phyloP scores from a whole-genome alignment of 2,797 vertebrate genomes.

The Carduelis carduelis region DNA sequence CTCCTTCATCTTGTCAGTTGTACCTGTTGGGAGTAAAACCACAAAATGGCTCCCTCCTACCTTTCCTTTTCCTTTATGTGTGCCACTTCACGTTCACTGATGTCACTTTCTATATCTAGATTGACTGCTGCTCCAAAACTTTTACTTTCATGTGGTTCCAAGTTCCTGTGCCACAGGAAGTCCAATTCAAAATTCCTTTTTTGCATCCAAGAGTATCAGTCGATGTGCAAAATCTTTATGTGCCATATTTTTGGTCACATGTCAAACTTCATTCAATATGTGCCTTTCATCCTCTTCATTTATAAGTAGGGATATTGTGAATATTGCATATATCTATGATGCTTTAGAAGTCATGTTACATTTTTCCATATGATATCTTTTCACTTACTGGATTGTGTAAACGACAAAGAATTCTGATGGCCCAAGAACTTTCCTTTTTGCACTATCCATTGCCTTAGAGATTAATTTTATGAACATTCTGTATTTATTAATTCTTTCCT shows the following conservation, averaged over 20 bases:
- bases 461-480: not conserved
- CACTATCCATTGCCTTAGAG: not conserved
- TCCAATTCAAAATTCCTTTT: conserved; percentile 4
- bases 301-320: conserved; percentile 28
- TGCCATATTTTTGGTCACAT: not conserved
- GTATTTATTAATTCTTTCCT: conserved; percentile 63
- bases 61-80: conserved; percentile 28
- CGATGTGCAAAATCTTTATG: not conserved
- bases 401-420: not conserved
- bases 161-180: conserved; percentile 32
- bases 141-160: conserved; percentile 38
- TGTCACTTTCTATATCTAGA: conserved; percentile 24
- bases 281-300: conserved; percentile 14
- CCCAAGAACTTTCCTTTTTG: not conserved
- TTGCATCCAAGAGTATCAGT: conserved; percentile 2
- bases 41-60: conserved; percentile 30
- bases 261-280: not conserved
- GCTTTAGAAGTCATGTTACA: not conserved
- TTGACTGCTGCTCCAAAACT: not conserved
- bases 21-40: not conserved
- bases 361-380: not conserved
- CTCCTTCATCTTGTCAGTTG: conserved; percentile 45
- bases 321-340: conserved; percentile 8
- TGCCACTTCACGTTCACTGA: not conserved
- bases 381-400: not conserved